Evolutionary conservation across 2,797 vertebrate genomes (phyloP), one percentile per base, ranked within the genome.

Genomic region (Poeciliopsis infans): DNA sequence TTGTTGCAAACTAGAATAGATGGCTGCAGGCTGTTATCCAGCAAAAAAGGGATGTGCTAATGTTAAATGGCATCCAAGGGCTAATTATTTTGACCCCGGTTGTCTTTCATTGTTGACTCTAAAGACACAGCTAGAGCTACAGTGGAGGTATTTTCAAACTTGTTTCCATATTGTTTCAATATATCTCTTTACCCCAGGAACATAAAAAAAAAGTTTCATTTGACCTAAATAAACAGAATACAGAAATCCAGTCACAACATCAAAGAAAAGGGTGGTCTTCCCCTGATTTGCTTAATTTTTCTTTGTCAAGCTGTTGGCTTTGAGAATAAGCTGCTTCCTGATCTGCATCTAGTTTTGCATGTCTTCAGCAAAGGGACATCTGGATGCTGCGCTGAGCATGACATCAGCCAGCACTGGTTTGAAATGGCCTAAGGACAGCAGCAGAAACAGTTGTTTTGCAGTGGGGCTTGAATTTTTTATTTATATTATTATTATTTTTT

Each of bases 261-360:
- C 64, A 39, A 25, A 72, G 79, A 77, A 80, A 75, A 20, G 51
- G 64, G 76, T 55, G 82, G 82, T 78, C 77, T 75, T 77, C 72
- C 74, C 59, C 45, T 33, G 74, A 82, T 83, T 55, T 76, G 46
- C 71, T 79, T 87, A 55, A 73, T 78, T 6, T 86, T 5, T 86
- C 51, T 6, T 78, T 86, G 86, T 83, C 80, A 71, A 23, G 66
- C 80, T 85, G 39, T 36, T 82, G 33, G 82, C 46, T 77, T 70
- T 79, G 81, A 84, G 74, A 82, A 87, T 76, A 86, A 88, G 85
- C 91, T 88, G 91, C 86, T 84, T 83, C 83, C 81, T 82, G 77
- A 86, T 91, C 85, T 85, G 84, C 79, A 90, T 87, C 79, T 71
- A 57, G 79, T 82, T 84, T 10, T 82, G 36, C 59, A 5, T 28